Evolutionary conservation across 2,888 invertebrate species (phyloP).

Genomic region (Leptura quadrifasciata): DNA sequence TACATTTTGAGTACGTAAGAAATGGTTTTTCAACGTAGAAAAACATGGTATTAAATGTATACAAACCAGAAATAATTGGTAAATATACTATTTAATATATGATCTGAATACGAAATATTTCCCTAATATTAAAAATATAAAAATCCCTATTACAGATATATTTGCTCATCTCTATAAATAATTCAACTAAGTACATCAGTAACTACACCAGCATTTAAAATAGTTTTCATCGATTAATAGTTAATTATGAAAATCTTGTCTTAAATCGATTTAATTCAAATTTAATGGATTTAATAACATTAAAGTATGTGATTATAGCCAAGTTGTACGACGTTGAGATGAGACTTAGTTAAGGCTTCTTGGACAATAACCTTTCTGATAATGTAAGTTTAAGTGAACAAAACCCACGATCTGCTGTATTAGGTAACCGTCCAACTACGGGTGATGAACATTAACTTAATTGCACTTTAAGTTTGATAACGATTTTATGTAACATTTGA

Average conservation of each 20-base stretch:
- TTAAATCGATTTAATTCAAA: background rate
- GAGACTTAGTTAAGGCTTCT: background rate
- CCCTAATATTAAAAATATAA: no score
- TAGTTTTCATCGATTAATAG: no score
- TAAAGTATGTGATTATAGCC: background rate
- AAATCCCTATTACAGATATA: no score
- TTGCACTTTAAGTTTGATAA: slow-evolving; percentile 46
- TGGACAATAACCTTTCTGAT: background rate
- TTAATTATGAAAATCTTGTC: background rate
- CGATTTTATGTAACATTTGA: slow-evolving; percentile 47
- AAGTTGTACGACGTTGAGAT: background rate
- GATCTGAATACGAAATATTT: no score
- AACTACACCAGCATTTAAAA: no score
- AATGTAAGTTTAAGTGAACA: background rate
- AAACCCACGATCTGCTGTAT: background rate
- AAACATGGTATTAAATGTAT: no score
- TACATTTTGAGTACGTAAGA: no score
- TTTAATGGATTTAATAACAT: background rate
- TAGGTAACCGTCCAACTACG: background rate
- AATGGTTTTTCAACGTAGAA: no score
- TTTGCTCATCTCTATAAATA: no score
- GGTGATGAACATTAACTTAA: slow-evolving; percentile 6
- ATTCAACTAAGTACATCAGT: no score
- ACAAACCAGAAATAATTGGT: no score
- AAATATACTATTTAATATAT: no score